Base-by-base conservation (phyloP, 2,888 invertebrate species). In the Ennomos erosarius region DNA sequence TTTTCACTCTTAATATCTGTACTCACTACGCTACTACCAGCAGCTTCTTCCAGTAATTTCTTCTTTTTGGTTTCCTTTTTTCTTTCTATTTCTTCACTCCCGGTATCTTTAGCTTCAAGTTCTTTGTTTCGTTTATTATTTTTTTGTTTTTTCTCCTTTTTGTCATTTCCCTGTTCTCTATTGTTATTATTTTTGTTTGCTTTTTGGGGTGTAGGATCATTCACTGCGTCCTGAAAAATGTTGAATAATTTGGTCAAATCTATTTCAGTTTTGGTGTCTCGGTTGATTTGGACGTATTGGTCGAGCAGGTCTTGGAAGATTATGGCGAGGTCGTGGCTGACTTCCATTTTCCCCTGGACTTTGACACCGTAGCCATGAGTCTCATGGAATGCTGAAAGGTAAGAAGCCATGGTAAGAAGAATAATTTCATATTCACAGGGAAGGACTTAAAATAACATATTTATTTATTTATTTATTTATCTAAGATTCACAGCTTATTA, bases 321-420 rank as follows among this genome's bases (percentile, higher is more conserved):
- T 1, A 34, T 46, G 0, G 64, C 60, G 0, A 75, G 9, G n/a
- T 63, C 35, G 1, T 51, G 37, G 0, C 68, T 69, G 10, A 75
- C 9, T 5, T 70, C 55, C 5, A 75, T 37, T 16, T 65, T 45
- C 0, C 74, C 75, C 8, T 67, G 13, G 0, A 74, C 8, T 55
- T 54, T 53, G 8, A 74, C 47, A 37, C 43, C 61, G 61, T 70
- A 63, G 1, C 58, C 47, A 13, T 38, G 33, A 9, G 13, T 12
- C 6, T 51, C 46, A n/a, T 40, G 45, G 9, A 56, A 11, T 1
- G 39, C 55, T 56, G 50, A 10, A 49, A 44, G 26, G 26, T 26
- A 26, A 4, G 26, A 6, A 26, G 26, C n/a, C n/a, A n/a, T n/a
- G n/a, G n/a, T n/a, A n/a, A n/a, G n/a, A n/a, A n/a, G n/a, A n/a